Percentiles rank a stretch among this genome's conserved stretches.
Conservation (phyloP, 2,797 vertebrate genomes). For the Heterohyrax brucei region DNA sequence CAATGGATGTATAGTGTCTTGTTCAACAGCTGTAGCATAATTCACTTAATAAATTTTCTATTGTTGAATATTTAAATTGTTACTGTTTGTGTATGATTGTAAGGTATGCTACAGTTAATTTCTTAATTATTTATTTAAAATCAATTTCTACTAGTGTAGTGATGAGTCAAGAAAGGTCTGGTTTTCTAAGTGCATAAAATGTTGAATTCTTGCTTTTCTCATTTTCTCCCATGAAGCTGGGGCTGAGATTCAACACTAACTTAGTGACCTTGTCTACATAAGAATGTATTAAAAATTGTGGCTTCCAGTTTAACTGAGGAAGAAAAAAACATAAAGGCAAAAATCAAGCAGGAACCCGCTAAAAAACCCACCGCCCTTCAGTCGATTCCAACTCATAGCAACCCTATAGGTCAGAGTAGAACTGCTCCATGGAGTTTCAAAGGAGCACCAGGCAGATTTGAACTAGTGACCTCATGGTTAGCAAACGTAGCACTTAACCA, state of each 20-base stretch:
- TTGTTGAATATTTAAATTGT: conserved; percentile 45
- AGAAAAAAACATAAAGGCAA: neutral
- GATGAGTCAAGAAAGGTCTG: neutral
- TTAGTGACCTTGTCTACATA: neutral
- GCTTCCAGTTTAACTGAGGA: neutral
- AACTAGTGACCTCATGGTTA: too few species aligned
- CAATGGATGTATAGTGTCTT: conserved; percentile 28
- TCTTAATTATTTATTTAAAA: neutral
- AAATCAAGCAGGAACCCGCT: neutral
- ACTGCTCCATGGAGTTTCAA: too few species aligned
- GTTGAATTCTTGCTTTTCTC: conserved; percentile 33
- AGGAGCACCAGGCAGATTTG: too few species aligned
- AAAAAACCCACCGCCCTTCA: too few species aligned
- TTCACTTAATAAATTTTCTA: neutral
- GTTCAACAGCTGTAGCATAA: conserved; percentile 26
- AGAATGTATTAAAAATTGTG: neutral
- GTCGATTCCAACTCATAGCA: too few species aligned
- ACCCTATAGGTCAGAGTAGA: too few species aligned
- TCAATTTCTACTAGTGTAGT: conserved; percentile 22
- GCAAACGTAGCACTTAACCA: too few species aligned
- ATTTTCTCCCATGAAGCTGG: neutral
- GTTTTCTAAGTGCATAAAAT: neutral
- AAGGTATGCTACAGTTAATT: neutral
- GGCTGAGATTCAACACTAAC: neutral
- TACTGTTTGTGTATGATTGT: neutral